Conservation (phyloP, 2,888 invertebrate genomes). For the Campoplex nolae region DNA sequence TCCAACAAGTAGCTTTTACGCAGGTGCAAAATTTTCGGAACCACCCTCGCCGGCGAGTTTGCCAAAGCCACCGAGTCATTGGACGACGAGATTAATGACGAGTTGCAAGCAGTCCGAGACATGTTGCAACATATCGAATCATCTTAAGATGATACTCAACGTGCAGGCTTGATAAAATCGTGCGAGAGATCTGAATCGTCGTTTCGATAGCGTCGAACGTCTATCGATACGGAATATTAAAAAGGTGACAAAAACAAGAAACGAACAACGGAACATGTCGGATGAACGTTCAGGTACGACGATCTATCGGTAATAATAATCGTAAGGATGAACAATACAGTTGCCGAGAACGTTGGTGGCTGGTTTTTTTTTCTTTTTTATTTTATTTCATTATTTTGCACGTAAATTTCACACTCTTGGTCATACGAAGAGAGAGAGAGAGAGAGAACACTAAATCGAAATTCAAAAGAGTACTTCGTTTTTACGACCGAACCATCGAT, state of each 20-base stretch:
- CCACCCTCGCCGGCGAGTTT: constrained; percentile 92
- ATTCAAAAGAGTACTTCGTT: constrained; percentile 6
- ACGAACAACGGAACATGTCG: background rate
- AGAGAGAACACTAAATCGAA: background rate
- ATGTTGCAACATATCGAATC: constrained; percentile 77
- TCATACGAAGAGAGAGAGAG: background rate
- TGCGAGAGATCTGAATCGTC: constrained; percentile 23
- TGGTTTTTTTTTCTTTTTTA: background rate
- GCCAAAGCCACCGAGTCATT: constrained; percentile 93
- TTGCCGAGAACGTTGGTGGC: constrained; percentile 1
- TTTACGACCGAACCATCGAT: constrained; percentile 21
- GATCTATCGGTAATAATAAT: constrained; percentile 28
- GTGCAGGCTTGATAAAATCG: constrained; percentile 81
- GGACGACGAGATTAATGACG: constrained; percentile 85
- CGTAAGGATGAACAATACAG: constrained; percentile 3
- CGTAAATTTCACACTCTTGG: constrained; percentile 2
- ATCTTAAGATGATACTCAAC: constrained; percentile 82
- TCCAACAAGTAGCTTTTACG: constrained; percentile 84
- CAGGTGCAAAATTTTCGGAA: constrained; percentile 93
- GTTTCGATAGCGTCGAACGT: constrained; percentile 47
- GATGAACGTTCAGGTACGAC: constrained; percentile 45
- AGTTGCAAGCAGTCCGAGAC: constrained; percentile 76
- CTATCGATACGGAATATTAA: constrained; percentile 3
- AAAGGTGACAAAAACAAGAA: background rate
- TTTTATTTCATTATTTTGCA: background rate